Base-by-base conservation (phyloP, 2,888 invertebrate genomes). In the Limenitis camilla region DNA sequence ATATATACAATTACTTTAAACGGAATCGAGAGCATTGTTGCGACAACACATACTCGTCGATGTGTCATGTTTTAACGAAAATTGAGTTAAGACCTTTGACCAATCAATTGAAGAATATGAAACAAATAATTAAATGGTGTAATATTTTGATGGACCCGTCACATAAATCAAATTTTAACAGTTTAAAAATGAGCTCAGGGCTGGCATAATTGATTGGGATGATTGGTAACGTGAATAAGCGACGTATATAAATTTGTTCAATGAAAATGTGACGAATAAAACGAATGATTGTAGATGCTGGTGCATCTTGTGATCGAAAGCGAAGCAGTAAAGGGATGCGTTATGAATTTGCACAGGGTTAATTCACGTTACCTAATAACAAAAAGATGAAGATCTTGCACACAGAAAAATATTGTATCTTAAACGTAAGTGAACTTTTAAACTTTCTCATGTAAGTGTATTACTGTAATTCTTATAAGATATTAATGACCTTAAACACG, bases 211-310 rank as follows among this genome's bases (percentile, higher is more conserved):
- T 66, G 64, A 61, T 62, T 63, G 60, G 59, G 63, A 65, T 63
- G 66, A 69, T 69, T 68, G 66, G 58, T 61, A 55, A 58, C 58
- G 56, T 56, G 58, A 56, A 61, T 45, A 53, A 59, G 54, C 55
- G 50, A 53, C 45, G 52, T 49, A 55, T 56, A 61, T 65, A 66
- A 68, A 68, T 72, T 69, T 67, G 64, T 66, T 66, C 66, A 72
- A 70, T 66, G 61, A 63, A 59, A 61, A 53, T 41, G 52, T 54
- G 54, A 58, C 41, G 36, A 63, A 61, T 59, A 63, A 62, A 33
- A n/a, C n/a, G n/a, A 38, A 19, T 42, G 31, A 42, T 31, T 35
- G n/a, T 9, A 49, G 29, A 28, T 30, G 41, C 51, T 1, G 8
- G 9, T 11, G n/a, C n/a, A n/a, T n/a, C n/a, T n/a, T n/a, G n/a